phyloP scores from a whole-genome alignment of 2,888 invertebrate species.

The Torymus tubicola region DNA sequence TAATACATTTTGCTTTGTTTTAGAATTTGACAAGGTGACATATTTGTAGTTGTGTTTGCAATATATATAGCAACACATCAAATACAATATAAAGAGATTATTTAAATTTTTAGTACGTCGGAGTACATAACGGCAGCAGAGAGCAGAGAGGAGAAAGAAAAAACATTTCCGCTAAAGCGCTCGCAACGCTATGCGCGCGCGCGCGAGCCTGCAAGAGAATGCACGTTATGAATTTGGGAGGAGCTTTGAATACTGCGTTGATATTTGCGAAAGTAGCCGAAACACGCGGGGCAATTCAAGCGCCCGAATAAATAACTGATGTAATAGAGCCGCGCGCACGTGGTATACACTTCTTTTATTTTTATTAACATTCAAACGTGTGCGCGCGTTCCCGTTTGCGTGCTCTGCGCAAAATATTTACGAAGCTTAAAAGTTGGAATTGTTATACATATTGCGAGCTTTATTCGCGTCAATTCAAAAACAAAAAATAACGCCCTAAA shows the following conservation, averaged over 20 bases:
- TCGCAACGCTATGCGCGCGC: neutral
- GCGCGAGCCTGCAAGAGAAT: neutral
- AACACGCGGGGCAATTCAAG: slow-evolving; percentile 3
- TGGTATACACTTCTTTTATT: too few relatives aligned
- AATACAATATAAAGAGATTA: slow-evolving; percentile 6
- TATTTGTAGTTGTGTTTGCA: too few relatives aligned
- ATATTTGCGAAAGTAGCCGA: slow-evolving; percentile 36
- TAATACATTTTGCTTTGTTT: neutral
- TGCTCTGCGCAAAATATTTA: too few relatives aligned
- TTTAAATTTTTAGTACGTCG: slow-evolving; percentile 4
- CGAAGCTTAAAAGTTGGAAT: too few relatives aligned
- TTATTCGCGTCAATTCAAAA: too few relatives aligned
- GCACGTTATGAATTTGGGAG: slow-evolving; percentile 20
- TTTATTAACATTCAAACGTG: too few relatives aligned
- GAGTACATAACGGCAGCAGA: neutral
- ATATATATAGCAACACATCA: neutral
- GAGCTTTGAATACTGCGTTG: slow-evolving; percentile 27
- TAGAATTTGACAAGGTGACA: too few relatives aligned
- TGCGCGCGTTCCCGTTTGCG: too few relatives aligned
- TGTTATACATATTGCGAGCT: too few relatives aligned
- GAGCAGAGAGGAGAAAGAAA: neutral
- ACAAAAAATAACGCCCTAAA: too few relatives aligned
- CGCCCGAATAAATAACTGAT: neutral
- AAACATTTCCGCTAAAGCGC: slow-evolving; percentile 3
- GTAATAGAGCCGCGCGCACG: neutral